Percentiles rank a stretch among this genome's conserved stretches.
These are phyloP conservation scores for Australoheros facetus DNA, from an alignment of 2,797 vertebrate genomes.

Conservation along the genomic window DNA sequence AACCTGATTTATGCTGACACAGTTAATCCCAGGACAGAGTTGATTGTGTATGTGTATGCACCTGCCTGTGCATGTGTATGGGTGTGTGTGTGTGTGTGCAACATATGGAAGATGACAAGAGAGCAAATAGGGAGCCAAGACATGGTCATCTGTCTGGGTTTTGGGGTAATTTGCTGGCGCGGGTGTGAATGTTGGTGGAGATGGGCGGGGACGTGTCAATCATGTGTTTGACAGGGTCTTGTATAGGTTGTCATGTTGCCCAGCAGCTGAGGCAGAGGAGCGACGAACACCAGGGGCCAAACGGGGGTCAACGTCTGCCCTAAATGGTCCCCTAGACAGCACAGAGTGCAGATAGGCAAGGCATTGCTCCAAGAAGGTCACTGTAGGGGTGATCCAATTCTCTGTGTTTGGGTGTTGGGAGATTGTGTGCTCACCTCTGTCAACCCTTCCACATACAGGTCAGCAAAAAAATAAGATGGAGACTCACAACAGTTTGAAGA, in stretches of 20 bases:
- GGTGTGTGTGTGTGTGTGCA: conserved; percentile 3
- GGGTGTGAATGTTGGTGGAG: conserved; percentile 47
- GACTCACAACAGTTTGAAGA: conserved; percentile 57
- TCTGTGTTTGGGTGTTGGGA: conserved; percentile 77
- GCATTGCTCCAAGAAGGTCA: conserved; percentile 80
- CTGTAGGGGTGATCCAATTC: conserved; percentile 83
- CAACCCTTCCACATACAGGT: conserved; percentile 77
- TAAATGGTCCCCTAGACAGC: conserved; percentile 64
- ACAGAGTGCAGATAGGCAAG: conserved; percentile 71
- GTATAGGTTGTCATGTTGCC: conserved; percentile 84
- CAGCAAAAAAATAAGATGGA: conserved; percentile 76
- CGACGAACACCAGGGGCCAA: conserved; percentile 51
- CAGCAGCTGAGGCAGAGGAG: conserved; percentile 55
- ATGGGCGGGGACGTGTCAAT: conserved; percentile 82
- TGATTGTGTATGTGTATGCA: neutral
- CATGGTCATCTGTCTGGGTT: conserved; percentile 62
- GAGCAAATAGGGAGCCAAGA: conserved; percentile 43
- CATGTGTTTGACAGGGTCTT: conserved; percentile 86
- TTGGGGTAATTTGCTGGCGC: conserved; percentile 65
- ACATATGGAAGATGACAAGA: conserved; percentile 41
- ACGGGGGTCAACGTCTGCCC: conserved; percentile 71
- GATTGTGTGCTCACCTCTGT: conserved; percentile 84
- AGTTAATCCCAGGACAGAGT: conserved; percentile 7
- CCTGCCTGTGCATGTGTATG: neutral
- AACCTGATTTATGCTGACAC: neutral